Conservation (phyloP, 37 sponge, comb jelly and placozoan species). For the Eunapius fragilis region DNA sequence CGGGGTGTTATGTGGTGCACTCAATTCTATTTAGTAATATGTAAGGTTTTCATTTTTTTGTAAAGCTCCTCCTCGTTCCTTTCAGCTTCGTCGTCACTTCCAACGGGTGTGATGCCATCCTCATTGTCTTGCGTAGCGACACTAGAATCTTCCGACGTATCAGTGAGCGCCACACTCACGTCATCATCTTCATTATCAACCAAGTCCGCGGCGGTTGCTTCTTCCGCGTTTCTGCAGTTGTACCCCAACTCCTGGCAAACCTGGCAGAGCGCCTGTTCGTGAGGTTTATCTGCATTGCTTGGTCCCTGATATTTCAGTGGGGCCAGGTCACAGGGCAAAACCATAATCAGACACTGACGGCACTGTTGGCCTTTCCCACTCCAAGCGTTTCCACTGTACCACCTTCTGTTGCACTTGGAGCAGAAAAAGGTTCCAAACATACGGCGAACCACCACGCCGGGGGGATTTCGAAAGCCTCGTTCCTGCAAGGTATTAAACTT, state of each 20-base stretch:
- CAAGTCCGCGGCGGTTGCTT: not conserved
- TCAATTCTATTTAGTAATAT: not conserved
- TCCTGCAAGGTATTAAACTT: not conserved
- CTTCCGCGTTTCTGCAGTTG: not conserved
- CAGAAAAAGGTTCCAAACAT: not conserved
- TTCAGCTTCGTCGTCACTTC: not conserved
- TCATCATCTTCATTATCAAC: not conserved
- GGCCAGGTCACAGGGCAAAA: not conserved
- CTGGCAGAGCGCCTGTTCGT: constrained; percentile 4
- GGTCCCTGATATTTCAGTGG: not conserved
- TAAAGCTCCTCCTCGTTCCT: not conserved
- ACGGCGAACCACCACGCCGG: not conserved
- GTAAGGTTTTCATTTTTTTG: not conserved
- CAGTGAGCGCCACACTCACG: not conserved
- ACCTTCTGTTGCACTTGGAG: not conserved
- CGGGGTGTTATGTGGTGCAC: too few species aligned
- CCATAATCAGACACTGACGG: not conserved
- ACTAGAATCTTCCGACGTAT: not conserved
- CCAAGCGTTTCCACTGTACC: not conserved
- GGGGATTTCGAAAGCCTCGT: not conserved
- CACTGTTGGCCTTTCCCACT: not conserved
- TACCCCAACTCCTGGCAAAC: not conserved
- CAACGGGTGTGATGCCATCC: not conserved
- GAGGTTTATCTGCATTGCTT: not conserved
- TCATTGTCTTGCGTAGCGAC: not conserved